Evolutionary conservation across 2,113 vertebrate genomes (phyloP), one percentile per base, ranked within the genome.

Genomic region (Neodon shergylaensis): DNA sequence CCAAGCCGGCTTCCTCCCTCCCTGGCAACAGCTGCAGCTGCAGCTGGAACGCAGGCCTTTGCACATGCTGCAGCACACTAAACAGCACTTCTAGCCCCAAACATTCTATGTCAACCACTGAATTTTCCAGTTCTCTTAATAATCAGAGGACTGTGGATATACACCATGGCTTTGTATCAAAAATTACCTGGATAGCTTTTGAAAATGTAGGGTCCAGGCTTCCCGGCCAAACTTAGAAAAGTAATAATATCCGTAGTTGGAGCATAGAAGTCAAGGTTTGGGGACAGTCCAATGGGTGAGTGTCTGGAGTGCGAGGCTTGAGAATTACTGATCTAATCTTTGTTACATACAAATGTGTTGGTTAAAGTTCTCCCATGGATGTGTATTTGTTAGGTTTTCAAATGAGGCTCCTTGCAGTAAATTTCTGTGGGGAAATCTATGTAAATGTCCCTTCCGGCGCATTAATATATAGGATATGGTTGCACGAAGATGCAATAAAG

Each of bases 261-360:
- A 76, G 52, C 28, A 79, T 42, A 88, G 54, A 70, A 84, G 63
- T 90, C 42, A 74, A 31, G 17, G 68, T n/a, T 94, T 88, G 7
- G n/a, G 16, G 16, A 58, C 65, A 42, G 7, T 81, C 86, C 9
- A 31, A 72, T 54, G 9, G 33, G 36, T 90, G 47, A 89, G 76
- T 91, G 65, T 95, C 47, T 49, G 31, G 44, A 63, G 21, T 74
- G 7, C 72, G 88, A 92, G 8, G 13, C 78, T 76, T 94, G 63
- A 88, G 24, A 95, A 90, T 93, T 58, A 96, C 44, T 79, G 12
- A 4, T 85, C 19, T 76, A 81, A 58, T 79, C 39, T 74, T 76
- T 87, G 19, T 81, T 54, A 81, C 33, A 24, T 39, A 58, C 36
- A 33, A 73, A 54, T 73, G 47, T 52, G 31, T 54, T 58, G 52